Evolutionary conservation across 2,888 invertebrate genomes (phyloP).

Genomic region (Sicus ferrugineus): DNA sequence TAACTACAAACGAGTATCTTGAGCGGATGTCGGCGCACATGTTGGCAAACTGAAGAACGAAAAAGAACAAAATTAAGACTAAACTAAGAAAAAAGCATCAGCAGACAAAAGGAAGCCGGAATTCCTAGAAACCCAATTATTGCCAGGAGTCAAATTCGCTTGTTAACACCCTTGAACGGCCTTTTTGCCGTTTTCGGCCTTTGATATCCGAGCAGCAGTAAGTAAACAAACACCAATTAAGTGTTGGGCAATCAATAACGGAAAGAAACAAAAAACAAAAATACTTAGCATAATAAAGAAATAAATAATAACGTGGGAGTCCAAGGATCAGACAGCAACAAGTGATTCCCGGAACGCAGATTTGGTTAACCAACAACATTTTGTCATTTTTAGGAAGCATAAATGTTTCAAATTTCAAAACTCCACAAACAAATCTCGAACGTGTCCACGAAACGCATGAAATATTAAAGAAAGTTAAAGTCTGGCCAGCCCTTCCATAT

Average conservation of each 20-base stretch:
- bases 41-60: background rate
- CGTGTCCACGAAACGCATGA: background rate
- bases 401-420: slow-evolving; percentile 10
- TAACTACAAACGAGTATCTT: background rate
- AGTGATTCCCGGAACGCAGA: slow-evolving; percentile 20
- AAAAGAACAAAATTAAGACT: background rate
- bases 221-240: slow-evolving; percentile 9
- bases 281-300: background rate
- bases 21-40: slow-evolving; percentile 10
- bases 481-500: background rate
- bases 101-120: background rate
- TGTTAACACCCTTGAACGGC: slow-evolving; percentile 12
- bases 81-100: background rate
- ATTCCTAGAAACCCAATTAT: background rate
- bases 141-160: slow-evolving; percentile 13
- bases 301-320: background rate
- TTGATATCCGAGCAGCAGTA: slow-evolving; percentile 24
- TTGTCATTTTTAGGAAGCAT: background rate
- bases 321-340: background rate
- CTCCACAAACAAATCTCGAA: background rate
- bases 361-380: background rate
- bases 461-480: background rate
- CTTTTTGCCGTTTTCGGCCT: background rate
- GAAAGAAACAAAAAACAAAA: too few relatives aligned
- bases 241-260: background rate